These are phyloP conservation scores for Trachelus troglodyta DNA, from an alignment of 2,888 invertebrate genomes.

Conservation along the genomic window DNA sequence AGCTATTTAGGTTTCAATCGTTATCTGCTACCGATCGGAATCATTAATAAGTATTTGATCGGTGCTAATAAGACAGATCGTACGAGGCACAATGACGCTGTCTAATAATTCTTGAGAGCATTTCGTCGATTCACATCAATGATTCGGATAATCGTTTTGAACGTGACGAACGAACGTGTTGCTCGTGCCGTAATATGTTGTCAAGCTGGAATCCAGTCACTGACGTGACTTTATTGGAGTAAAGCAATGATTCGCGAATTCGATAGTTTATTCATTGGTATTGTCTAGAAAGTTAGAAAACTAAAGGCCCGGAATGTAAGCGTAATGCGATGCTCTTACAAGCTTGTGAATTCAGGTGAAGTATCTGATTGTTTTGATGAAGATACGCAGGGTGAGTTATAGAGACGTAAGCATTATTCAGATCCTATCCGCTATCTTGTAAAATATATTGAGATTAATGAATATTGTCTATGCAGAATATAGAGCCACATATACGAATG, in stretches of 20 bases:
- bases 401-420: background rate
- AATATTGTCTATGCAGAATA: background rate
- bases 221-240: background rate
- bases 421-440: background rate
- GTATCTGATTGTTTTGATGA: background rate
- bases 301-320: background rate
- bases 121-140: background rate
- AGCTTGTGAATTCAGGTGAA: background rate
- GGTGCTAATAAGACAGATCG: conserved; percentile 30
- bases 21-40: conserved; percentile 38
- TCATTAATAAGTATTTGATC: conserved; percentile 37
- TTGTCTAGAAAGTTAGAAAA: background rate
- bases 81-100: background rate
- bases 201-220: background rate
- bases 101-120: background rate
- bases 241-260: background rate
- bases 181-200: background rate
- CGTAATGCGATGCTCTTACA: background rate
- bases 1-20: conserved; percentile 34
- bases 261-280: background rate
- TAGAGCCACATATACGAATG: background rate
- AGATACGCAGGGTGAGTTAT: background rate
- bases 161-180: background rate
- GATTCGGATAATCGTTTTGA: conserved; percentile 23
- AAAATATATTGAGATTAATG: background rate